These are phyloP conservation scores for Montipora capricornis DNA, from an alignment of 64 coral and sea anemone genomes.

Conservation along the genomic window DNA sequence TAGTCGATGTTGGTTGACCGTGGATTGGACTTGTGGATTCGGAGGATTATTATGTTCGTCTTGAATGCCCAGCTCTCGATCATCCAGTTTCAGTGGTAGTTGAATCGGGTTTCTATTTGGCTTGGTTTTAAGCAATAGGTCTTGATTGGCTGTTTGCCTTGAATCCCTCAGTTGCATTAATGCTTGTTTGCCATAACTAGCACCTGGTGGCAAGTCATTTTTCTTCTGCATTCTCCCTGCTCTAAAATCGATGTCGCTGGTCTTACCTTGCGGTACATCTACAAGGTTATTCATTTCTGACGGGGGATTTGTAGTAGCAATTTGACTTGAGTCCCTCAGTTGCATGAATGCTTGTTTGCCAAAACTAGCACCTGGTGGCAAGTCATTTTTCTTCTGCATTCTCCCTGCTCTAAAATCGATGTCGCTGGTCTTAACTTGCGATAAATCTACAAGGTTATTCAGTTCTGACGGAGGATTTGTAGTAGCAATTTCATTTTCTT, in stretches of 20 bases:
- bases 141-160: neutral
- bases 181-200: neutral
- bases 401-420: neutral
- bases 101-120: neutral
- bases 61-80: neutral
- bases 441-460: neutral
- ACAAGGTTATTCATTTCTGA: neutral
- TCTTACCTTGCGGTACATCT: neutral
- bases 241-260: neutral
- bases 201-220: neutral
- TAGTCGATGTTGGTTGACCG: neutral
- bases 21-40: neutral
- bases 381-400: neutral
- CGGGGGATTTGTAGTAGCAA: neutral
- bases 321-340: neutral
- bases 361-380: neutral
- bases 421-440: neutral
- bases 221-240: neutral
- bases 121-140: neutral
- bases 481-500: neutral
- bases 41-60: neutral
- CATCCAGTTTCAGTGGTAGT: neutral
- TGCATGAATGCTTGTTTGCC: neutral
- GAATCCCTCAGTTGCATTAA: slow-evolving; percentile 11
- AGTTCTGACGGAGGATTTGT: neutral